Evolutionary conservation across 2,888 invertebrate genomes (phyloP), one percentile per base, ranked within the genome.

Genomic region (Cephalotes varians): DNA sequence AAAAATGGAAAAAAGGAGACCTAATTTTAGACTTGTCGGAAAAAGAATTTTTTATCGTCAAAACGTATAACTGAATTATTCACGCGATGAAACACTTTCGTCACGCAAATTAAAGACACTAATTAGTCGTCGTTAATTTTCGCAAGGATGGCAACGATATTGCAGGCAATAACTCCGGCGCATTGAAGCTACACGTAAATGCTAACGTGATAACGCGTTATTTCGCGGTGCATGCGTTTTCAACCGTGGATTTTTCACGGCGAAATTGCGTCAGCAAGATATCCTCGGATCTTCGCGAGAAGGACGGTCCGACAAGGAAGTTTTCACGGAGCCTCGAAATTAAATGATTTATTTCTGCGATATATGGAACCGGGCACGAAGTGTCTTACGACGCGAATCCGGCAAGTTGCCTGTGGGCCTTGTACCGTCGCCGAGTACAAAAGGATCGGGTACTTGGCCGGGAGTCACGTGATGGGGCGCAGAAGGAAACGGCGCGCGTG

Each of bases 341-440:
- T 71, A 71, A 44, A 56, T 56, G 56, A 71, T 79, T 71, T 44
- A 79, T 51, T 25, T 34, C 18, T 28, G 34, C 56, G 44, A 44
- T 34, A n/a, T n/a, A n/a, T n/a, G n/a, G 77, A 21, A 40, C 62
- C 21, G 34, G 25, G 9, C 51, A 47, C 37, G 18, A 25, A 31
- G 12, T 25, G 12, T 31, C 34, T 69, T 71, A 69, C 40, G 76
- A 25, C 34, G 18, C 12, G 44, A 3, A 69, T 56, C 77, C 77
- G 77, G 77, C 77, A 77, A 77, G 77, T 77, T 77, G 77, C 71
- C 77, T 54, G 49, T 67, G 77, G 44, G 18, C 44, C 77, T 69
- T 79, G 77, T 79, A 79, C 77, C 69, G 5, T 31, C 64, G 12
- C 58, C 49, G 60, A 80, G 12, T 51, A 82, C 82, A 82, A 82